Percentiles rank a stretch among this genome's conserved stretches.
phyloP scores from a whole-genome alignment of 2,888 invertebrate species.

The Himalopsyche tibetana region DNA sequence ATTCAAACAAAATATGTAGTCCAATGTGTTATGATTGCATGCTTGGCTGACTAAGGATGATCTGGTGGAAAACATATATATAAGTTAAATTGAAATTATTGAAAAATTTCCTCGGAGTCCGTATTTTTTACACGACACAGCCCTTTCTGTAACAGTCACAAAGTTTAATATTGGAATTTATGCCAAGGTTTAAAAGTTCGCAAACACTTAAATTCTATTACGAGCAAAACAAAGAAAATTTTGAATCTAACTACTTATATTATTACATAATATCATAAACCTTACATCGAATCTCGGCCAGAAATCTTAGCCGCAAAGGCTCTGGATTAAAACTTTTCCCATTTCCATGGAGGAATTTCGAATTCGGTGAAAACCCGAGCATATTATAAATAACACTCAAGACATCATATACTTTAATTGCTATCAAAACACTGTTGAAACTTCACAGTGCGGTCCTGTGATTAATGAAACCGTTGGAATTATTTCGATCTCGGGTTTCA shows the following conservation, averaged over 20 bases:
- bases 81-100: no score
- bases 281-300: not conserved
- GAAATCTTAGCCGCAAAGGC: not conserved
- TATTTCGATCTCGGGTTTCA: not conserved
- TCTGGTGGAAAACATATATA: no score
- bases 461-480: not conserved
- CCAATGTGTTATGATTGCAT: no score
- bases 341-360: slow-evolving; percentile 2
- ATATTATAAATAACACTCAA: not conserved
- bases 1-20: no score
- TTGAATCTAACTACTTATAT: not conserved
- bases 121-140: no score
- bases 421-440: not conserved
- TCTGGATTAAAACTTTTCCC: slow-evolving; percentile 19
- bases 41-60: no score
- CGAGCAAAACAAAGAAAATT: not conserved
- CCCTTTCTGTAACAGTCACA: no score
- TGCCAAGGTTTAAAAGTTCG: no score
- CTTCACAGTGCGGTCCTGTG: slow-evolving; percentile 1
- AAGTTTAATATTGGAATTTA: no score
- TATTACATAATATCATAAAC: no score
- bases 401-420: not conserved
- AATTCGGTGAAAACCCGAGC: not conserved
- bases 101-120: no score
- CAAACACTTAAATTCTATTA: no score